These are phyloP conservation scores for Pseudorasbora parva DNA, from an alignment of 2,113 vertebrate genomes.

Conservation along the genomic window DNA sequence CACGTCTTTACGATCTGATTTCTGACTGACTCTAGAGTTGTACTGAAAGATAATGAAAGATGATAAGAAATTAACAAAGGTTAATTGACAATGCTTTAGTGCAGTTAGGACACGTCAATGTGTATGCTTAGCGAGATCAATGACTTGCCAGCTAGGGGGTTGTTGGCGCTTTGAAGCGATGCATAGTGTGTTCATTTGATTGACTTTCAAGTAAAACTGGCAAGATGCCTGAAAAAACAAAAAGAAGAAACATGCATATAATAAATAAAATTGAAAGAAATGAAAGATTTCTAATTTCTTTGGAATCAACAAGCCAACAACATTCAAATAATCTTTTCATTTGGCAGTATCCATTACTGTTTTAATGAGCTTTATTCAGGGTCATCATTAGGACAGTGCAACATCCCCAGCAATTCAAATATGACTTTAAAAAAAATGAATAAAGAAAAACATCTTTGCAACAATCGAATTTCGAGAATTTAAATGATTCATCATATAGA, in stretches of 20 bases:
- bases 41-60: conserved; percentile 33
- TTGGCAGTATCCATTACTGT: background rate
- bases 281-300: background rate
- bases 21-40: conserved; percentile 43
- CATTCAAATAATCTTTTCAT: background rate
- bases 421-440: too few species aligned
- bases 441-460: too few species aligned
- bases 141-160: conserved; percentile 46
- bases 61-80: background rate
- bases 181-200: conserved; percentile 35
- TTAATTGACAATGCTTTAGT: background rate
- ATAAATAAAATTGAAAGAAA: too few species aligned
- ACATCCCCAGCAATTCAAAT: too few species aligned
- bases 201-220: conserved; percentile 50
- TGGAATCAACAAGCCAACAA: background rate
- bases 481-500: background rate
- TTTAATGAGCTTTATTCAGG: background rate
- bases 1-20: conserved; percentile 46
- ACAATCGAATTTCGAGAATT: background rate
- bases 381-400: too few species aligned
- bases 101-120: background rate
- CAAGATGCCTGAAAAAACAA: conserved; percentile 17
- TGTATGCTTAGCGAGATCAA: background rate
- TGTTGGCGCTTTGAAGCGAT: conserved; percentile 10
- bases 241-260: background rate